These are phyloP conservation scores for Hylaeus anthracinus DNA, from an alignment of 1,140 invertebrate genomes.

Conservation along the genomic window DNA sequence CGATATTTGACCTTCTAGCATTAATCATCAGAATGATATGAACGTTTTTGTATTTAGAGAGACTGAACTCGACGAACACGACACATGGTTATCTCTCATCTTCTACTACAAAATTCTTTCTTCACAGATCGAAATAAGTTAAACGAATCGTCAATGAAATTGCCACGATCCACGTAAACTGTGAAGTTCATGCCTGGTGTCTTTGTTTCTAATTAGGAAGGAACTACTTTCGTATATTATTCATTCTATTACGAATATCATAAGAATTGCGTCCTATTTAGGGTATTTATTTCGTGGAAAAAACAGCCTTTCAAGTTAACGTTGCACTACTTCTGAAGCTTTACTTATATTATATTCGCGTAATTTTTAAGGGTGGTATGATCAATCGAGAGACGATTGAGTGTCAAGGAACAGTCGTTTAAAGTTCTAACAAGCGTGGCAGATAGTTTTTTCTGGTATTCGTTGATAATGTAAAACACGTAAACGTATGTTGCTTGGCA, in stretches of 20 bases:
- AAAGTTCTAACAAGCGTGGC: not conserved
- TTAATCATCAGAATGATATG: slow-evolving; percentile 39
- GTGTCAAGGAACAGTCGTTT: slow-evolving; percentile 19
- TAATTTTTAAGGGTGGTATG: not conserved
- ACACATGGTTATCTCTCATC: slow-evolving; percentile 27
- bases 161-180: slow-evolving; percentile 17
- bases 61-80: slow-evolving; percentile 25
- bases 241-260: slow-evolving; percentile 19
- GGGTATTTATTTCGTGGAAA: slow-evolving; percentile 52
- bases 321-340: slow-evolving; percentile 20
- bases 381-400: slow-evolving; percentile 7
- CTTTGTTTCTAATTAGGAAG: slow-evolving; percentile 34
- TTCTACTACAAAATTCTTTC: not conserved
- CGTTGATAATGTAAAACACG: not conserved
- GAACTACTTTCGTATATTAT: slow-evolving; percentile 36
- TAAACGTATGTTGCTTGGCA: slow-evolving; percentile 7
- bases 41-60: slow-evolving; percentile 54
- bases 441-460: slow-evolving; percentile 11
- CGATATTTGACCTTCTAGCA: slow-evolving; percentile 50
- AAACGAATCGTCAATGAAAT: not conserved
- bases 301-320: slow-evolving; percentile 40
- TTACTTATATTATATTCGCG: slow-evolving; percentile 7
- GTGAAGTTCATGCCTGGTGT: slow-evolving; percentile 51
- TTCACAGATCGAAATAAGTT: not conserved
- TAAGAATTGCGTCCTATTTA: slow-evolving; percentile 39